Evolutionary conservation across 30 jellyfish, hydroid and myxozoan species (phyloP), one percentile per base, ranked within the genome.

Genomic region (Nemopilema nomurai): DNA sequence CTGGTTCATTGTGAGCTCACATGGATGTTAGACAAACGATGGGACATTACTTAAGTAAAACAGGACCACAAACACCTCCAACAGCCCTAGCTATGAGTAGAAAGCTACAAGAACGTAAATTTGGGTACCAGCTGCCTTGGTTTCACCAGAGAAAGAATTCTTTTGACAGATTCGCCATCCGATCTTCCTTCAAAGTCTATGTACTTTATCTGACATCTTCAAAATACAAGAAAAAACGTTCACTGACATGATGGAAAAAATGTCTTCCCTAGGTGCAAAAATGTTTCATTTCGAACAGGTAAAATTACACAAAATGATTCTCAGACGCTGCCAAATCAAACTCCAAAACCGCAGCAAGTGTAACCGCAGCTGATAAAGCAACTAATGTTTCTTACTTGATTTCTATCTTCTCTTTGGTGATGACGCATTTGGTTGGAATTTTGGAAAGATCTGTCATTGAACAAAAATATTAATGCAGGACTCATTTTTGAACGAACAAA

Each of bases 141-240:
- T 75, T 94, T 94, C 24, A 94, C 99, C n/a, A 94, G 78, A 0
- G 99, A 88, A 28, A 94, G 74, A 49, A 94, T 94, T 70, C 99
- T 74, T 52, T 89, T 89, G 29, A 94, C 92, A 18, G 99, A 94
- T 69, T 94, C 99, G 0, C 99, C 99, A 86, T 94, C 99, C 1
- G 97, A 89, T 30, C 99, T 91, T 69, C 99, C 99, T 73, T 94
- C 99, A 69, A 94, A 94, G 71, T 94, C 99, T 31, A 94, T 89
- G 66, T 88, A 94, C 52, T 96, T 62, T 41, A 94, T 89, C 63
- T 89, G 95, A 76, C 99, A 94, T 53, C 97, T 92, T 49, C 9
- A 77, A 82, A 69, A 19, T 1, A 66, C 4, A n/a, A 29, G 25
- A 8, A 63, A 63, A 19, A 63, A 63, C 26, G 6, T 3, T 24